phyloP scores from a whole-genome alignment of 2,113 vertebrate genomes.

The Hippocampus zosterae region DNA sequence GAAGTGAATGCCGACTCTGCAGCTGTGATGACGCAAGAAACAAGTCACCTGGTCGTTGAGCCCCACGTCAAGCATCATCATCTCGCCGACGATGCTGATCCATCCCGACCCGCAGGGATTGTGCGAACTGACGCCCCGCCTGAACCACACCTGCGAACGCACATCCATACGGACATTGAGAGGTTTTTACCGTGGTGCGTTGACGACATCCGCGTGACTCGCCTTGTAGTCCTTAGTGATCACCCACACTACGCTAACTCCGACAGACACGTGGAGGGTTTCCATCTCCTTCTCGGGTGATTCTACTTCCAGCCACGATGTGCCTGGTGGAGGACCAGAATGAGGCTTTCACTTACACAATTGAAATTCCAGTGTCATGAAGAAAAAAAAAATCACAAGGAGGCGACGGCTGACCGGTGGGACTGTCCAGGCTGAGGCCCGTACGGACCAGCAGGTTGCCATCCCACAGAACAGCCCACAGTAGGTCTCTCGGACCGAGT shows the following conservation, averaged over 20 bases:
- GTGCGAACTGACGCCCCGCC: slow-evolving; percentile 92
- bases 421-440: slow-evolving; percentile 84
- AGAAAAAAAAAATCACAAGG: background rate
- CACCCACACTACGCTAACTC: slow-evolving; percentile 89
- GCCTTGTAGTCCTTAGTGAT: slow-evolving; percentile 93
- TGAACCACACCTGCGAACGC: slow-evolving; percentile 88
- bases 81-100: slow-evolving; percentile 92
- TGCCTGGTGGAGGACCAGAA: slow-evolving; percentile 47
- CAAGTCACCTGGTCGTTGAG: slow-evolving; percentile 85
- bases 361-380: background rate
- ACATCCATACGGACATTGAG: background rate
- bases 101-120: slow-evolving; percentile 92
- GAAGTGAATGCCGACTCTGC: background rate
- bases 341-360: background rate
- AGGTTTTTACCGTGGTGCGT: background rate
- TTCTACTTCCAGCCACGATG: slow-evolving; percentile 82
- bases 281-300: slow-evolving; percentile 82
- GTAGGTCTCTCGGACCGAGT: slow-evolving; percentile 85
- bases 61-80: slow-evolving; percentile 91
- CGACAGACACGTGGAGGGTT: slow-evolving; percentile 84
- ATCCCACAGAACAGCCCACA: slow-evolving; percentile 94
- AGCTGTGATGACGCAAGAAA: background rate
- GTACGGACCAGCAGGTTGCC: slow-evolving; percentile 89
- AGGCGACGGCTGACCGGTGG: slow-evolving; percentile 74
- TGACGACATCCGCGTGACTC: slow-evolving; percentile 38